Evolutionary conservation across 2,888 invertebrate genomes (phyloP), one percentile per base, ranked within the genome.

Genomic region (Lasioglossum leucozonium): DNA sequence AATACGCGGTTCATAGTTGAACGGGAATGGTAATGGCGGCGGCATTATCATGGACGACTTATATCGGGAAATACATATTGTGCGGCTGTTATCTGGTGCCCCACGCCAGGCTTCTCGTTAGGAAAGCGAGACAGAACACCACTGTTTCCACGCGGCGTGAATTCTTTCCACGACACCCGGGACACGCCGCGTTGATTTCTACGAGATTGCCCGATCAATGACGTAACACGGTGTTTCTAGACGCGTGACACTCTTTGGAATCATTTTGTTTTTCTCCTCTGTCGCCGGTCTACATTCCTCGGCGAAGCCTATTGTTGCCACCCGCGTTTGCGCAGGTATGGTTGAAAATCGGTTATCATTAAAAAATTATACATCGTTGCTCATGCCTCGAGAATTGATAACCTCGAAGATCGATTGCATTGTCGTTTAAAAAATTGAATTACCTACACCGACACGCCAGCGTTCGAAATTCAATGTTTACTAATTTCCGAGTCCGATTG

Each of bases 41-140:
- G 62, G 74, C 55, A 80, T 85, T 84, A 84, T 80, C 77, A 22
- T 80, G 44, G 42, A 65, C 78, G 55, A 22, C 55, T 74, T 84
- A 83, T 84, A 83, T 81, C 82, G 82, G 75, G 75, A 72, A 82
- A 83, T n/a, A n/a, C n/a, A 76, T 82, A 81, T 65, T 72, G 72
- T 82, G 55, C 30, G 62, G 30, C 51, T n/a, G 76, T 62, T 44
- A 47, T 30, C 74, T 62, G 58, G 16, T 71, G 42, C 18, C 69
- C 67, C 37, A n/a, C n/a, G 34, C 47, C n/a, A 22, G n/a, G 13
- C 44, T n/a, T 67, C 47, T 72, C 72, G 72, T 72, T 72, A 72
- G 30, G 72, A 72, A 47, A 72, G 47, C 72, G 42, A 72, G 34
- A 34, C 34, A 18, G 22, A 18, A 65, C 65, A 72, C 47, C 72